Base-by-base conservation (phyloP, 1,140 invertebrate genomes). In the Drosophila mauritiana region DNA sequence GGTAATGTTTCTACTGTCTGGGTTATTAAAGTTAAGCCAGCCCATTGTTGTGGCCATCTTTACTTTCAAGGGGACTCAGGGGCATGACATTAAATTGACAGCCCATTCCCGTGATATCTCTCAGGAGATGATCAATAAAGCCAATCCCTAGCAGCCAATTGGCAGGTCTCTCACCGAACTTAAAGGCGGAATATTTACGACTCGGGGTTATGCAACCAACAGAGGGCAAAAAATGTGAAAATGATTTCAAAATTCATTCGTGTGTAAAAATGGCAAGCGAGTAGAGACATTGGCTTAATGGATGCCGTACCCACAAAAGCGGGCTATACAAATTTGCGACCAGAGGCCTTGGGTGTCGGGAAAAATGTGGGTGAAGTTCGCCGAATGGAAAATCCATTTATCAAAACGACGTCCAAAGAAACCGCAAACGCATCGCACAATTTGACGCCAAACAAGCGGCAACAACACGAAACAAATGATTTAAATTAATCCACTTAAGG, bases 401-500 rank as follows among this genome's bases (percentile, higher is more conserved):
- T 83, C 80, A 84, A 84, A 70, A 69, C 20, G 43, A 68, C 61
- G 54, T 34, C 75, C 64, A 65, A 59, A 46, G 56, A 46, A 69
- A 73, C 70, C 68, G 67, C 65, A 73, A 73, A 49, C 70, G 39
- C 51, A 77, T 54, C 63, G 54, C 62, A 73, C 77, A 79, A 48
- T 63, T 70, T 42, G 52, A 63, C 46, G 55, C 39, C 58, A 72
- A 61, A 62, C 40, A 76, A 62, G 43, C 49, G 54, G 57, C 56
- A 83, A 78, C 48, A 84, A 79, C 75, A 63, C 55, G 56, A 73
- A 84, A 73, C 80, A 84, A 83, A 80, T 63, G 80, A 67, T 83
- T 83, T 80, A 84, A 83, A 84, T 83, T 84, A 83, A 83, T 83
- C 80, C 80, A 83, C 80, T 83, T 83, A 80, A 84, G 69, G 80